These are phyloP conservation scores for Drosophila maculinotata DNA, from an alignment of 2,888 invertebrate species.

Conservation along the genomic window DNA sequence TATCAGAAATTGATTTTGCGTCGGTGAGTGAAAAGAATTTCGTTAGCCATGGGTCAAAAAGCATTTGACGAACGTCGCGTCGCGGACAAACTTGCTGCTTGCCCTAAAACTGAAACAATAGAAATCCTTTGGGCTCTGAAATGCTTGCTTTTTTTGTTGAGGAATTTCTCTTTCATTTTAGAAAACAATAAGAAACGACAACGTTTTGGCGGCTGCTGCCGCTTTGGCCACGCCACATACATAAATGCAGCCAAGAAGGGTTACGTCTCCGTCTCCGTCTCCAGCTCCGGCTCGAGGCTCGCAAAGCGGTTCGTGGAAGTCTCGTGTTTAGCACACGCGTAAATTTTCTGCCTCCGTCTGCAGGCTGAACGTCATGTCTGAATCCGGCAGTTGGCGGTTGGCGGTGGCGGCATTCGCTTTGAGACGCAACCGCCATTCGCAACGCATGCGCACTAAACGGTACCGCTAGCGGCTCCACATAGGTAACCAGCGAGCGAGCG, in stretches of 20 bases:
- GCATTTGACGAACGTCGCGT: slow-evolving; percentile 62
- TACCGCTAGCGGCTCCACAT: slow-evolving; percentile 78
- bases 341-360: slow-evolving; percentile 77
- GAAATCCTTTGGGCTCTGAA: slow-evolving; percentile 75
- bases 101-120: slow-evolving; percentile 62
- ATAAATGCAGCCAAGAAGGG: slow-evolving; percentile 53
- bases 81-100: slow-evolving; percentile 1
- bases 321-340: slow-evolving; percentile 85
- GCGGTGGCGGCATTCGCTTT: slow-evolving; percentile 81
- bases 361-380: slow-evolving; percentile 30
- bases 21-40: slow-evolving; percentile 63
- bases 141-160: slow-evolving; percentile 53
- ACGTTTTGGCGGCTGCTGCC: no score
- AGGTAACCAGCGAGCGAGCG: background rate
- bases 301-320: slow-evolving; percentile 83
- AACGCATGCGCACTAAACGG: slow-evolving; percentile 84
- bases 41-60: slow-evolving; percentile 34
- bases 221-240: slow-evolving; percentile 58
- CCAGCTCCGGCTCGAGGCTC: slow-evolving; percentile 11
- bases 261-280: background rate
- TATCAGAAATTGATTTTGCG: slow-evolving; percentile 41
- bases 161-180: slow-evolving; percentile 73
- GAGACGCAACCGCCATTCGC: slow-evolving; percentile 81
- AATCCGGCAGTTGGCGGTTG: no score
- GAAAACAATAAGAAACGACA: slow-evolving; percentile 71